Evolutionary conservation across 2,888 invertebrate species (phyloP).

Genomic region (Perithous albicinctus): DNA sequence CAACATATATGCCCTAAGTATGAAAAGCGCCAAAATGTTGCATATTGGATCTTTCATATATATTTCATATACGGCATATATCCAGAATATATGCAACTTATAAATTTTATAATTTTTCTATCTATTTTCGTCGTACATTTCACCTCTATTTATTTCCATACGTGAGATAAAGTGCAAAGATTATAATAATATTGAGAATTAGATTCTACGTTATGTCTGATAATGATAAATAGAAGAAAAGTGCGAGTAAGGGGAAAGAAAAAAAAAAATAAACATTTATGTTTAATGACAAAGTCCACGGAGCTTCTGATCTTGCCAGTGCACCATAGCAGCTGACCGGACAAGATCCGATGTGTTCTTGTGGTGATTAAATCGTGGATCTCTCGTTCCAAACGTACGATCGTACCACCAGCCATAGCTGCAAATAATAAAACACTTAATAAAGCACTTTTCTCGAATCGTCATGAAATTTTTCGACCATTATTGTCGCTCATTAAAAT

Average conservation of each 20-base stretch:
- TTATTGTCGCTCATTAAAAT: not conserved
- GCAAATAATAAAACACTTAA: conserved; percentile 37
- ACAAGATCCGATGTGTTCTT: conserved; percentile 79
- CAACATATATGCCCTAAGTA: no score
- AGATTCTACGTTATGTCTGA: no score
- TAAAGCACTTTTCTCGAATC: not conserved
- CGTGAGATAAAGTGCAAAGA: no score
- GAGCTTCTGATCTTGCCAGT: conserved; percentile 76
- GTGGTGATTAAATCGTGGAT: conserved; percentile 75
- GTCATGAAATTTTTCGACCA: not conserved
- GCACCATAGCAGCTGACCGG: conserved; percentile 75
- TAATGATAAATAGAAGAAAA: not conserved
- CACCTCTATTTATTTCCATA: no score
- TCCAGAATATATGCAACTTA: no score
- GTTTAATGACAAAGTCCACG: conserved; percentile 69
- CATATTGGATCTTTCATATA: no score
- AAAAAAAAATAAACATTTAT: not conserved
- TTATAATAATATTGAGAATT: no score
- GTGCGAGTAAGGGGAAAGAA: no score
- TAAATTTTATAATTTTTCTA: no score
- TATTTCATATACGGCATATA: no score
- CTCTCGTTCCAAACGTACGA: conserved; percentile 73
- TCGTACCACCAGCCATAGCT: conserved; percentile 82
- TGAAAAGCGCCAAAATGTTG: no score
- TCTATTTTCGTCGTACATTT: no score